A percentile compares a stretch with the other conserved stretches of the same genome.
These are phyloP conservation scores for Triops cancriformis DNA, from an alignment of 1,140 invertebrate species.

Conservation along the genomic window DNA sequence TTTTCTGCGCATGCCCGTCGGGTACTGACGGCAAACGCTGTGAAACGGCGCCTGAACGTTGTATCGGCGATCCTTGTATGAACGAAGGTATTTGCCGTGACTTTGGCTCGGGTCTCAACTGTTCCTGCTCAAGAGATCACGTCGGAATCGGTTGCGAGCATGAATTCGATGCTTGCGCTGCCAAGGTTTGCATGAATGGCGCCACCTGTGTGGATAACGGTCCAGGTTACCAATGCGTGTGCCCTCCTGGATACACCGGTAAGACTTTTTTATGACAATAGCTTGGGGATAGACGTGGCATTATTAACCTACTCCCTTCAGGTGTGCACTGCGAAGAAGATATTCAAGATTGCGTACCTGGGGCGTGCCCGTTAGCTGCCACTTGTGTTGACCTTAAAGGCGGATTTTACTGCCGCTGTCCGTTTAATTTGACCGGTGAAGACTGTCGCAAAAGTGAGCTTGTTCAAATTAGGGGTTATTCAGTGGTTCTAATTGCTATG, in stretches of 20 bases:
- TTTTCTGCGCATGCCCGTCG: constrained; percentile 91
- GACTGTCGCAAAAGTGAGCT: constrained; percentile 84
- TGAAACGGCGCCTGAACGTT: constrained; percentile 87
- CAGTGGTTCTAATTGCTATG: constrained; percentile 26
- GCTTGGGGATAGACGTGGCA: not conserved
- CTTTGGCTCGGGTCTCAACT: constrained; percentile 88
- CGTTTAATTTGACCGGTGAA: constrained; percentile 90
- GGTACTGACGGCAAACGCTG: constrained; percentile 91
- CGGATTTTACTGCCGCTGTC: constrained; percentile 89
- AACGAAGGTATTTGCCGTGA: constrained; percentile 88
- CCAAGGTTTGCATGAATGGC: constrained; percentile 80
- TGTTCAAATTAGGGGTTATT: not conserved
- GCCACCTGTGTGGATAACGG: constrained; percentile 81
- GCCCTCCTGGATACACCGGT: constrained; percentile 67
- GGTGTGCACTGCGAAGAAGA: constrained; percentile 74
- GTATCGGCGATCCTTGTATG: constrained; percentile 92
- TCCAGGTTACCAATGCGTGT: constrained; percentile 72
- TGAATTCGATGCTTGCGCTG: constrained; percentile 84
- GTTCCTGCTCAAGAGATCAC: constrained; percentile 76
- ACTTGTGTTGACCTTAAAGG: constrained; percentile 88
- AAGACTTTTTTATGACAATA: not conserved
- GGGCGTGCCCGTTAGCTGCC: constrained; percentile 86
- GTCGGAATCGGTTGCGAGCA: constrained; percentile 85
- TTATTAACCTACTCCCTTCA: not conserved
- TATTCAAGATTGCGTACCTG: constrained; percentile 84